Evolutionary conservation across 2,888 invertebrate species (phyloP).

Genomic region (Villa cingulata): DNA sequence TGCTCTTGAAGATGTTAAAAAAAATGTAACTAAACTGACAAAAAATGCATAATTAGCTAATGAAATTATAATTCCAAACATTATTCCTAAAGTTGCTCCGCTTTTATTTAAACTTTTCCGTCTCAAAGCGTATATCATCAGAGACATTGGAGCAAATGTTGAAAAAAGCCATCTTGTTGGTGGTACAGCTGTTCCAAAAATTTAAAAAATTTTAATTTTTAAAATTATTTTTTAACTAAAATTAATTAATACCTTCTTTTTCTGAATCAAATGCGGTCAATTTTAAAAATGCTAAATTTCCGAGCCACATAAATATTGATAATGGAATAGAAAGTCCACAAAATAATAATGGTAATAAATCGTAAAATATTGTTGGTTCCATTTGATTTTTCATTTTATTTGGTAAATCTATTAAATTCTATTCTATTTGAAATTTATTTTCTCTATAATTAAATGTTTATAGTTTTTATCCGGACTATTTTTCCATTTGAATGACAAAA

Average conservation of each 20-base stretch:
- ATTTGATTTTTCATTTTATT: too few relatives aligned
- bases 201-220: too few relatives aligned
- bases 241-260: slow-evolving; percentile 44
- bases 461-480: too few relatives aligned
- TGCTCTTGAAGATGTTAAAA: slow-evolving; percentile 63
- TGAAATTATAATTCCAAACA: slow-evolving; percentile 63
- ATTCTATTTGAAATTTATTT: too few relatives aligned
- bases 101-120: slow-evolving; percentile 54
- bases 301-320: slow-evolving; percentile 64
- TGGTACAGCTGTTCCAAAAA: slow-evolving; percentile 23
- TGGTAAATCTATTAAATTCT: too few relatives aligned
- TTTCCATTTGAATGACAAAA: too few relatives aligned
- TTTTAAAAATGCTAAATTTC: slow-evolving; percentile 46
- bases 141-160: slow-evolving; percentile 41
- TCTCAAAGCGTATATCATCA: slow-evolving; percentile 52
- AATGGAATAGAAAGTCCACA: slow-evolving; percentile 57
- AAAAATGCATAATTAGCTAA: slow-evolving; percentile 66
- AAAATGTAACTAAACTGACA: slow-evolving; percentile 59
- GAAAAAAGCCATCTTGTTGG: slow-evolving; percentile 34
- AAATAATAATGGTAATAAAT: slow-evolving; percentile 45
- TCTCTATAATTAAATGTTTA: too few relatives aligned
- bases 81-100: slow-evolving; percentile 55
- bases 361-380: slow-evolving; percentile 6
- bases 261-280: slow-evolving; percentile 35
- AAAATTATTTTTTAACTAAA: too few relatives aligned